phyloP scores from a whole-genome alignment of 1,140 invertebrate genomes.

The Drosophila sechellia region DNA sequence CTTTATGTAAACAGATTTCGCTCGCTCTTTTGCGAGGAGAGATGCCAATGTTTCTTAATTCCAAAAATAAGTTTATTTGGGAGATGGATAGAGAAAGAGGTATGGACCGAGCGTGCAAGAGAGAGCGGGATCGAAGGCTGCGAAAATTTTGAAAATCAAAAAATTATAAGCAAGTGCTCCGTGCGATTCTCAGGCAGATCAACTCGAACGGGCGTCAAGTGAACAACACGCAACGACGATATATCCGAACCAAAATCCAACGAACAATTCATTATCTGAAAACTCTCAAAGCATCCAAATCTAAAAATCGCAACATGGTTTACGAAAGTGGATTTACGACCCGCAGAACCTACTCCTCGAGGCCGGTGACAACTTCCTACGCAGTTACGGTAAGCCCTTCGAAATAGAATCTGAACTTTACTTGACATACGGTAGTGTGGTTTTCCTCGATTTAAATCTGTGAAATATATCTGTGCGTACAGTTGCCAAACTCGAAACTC shows the following conservation, averaged over 20 bases:
- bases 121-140: constrained; percentile 44
- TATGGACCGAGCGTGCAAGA: constrained; percentile 30
- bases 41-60: constrained; percentile 75
- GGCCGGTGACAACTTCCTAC: constrained; percentile 90
- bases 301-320: constrained; percentile 88
- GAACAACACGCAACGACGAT: constrained; percentile 76
- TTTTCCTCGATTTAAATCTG: constrained; percentile 64
- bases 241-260: constrained; percentile 67
- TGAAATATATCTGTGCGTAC: constrained; percentile 62
- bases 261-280: constrained; percentile 51
- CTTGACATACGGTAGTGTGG: constrained; percentile 57
- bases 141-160: constrained; percentile 66
- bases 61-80: constrained; percentile 83
- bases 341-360: constrained; percentile 90
- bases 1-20: constrained; percentile 60
- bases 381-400: constrained; percentile 90
- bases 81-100: constrained; percentile 54
- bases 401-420: constrained; percentile 18
- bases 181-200: constrained; percentile 66
- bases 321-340: constrained; percentile 95
- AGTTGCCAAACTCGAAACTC: constrained; percentile 15
- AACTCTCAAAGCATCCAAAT: constrained; percentile 34
- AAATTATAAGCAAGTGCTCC: constrained; percentile 75
- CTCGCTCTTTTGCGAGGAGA: constrained; percentile 68
- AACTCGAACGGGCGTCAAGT: constrained; percentile 84